phyloP scores from a whole-genome alignment of 2,113 vertebrate genomes.

The Brachirus orientalis region DNA sequence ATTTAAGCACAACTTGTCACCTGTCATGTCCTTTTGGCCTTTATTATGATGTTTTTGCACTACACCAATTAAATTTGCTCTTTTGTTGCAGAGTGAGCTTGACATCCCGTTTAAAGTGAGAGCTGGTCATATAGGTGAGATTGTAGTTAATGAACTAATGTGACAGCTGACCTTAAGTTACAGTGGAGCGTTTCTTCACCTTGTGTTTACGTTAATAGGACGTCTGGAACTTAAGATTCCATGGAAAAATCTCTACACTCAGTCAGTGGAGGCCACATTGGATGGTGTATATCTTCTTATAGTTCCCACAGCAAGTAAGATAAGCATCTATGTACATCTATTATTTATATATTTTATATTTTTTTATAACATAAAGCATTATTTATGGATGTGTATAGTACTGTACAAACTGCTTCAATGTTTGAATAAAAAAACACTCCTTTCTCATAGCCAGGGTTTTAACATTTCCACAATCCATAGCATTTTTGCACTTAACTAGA shows the following conservation, averaged over 20 bases:
- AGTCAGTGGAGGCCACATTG: constrained; percentile 93
- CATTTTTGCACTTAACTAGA: too few relatives aligned
- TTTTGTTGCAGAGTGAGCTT: constrained; percentile 88
- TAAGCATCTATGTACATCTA: not conserved
- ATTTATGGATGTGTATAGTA: too few relatives aligned
- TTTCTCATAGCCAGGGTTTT: too few relatives aligned
- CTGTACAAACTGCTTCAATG: too few relatives aligned
- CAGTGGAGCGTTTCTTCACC: constrained; percentile 11
- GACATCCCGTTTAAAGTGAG: constrained; percentile 98
- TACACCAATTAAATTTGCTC: not conserved
- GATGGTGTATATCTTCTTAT: constrained; percentile 95
- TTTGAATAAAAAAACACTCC: too few relatives aligned
- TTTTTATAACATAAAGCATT: not conserved
- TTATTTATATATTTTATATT: not conserved
- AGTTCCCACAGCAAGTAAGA: constrained; percentile 93
- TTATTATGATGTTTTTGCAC: not conserved
- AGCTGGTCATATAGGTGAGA: constrained; percentile 95
- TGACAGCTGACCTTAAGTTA: not conserved
- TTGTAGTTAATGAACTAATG: not conserved
- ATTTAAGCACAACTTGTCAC: not conserved
- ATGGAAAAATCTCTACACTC: constrained; percentile 96
- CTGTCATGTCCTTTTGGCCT: not conserved
- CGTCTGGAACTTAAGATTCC: constrained; percentile 93
- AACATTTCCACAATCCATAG: too few relatives aligned
- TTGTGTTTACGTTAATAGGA: constrained; percentile 75